Conservation (phyloP, 1,140 invertebrate species). For the Pseudomyrmex cubaensis region DNA sequence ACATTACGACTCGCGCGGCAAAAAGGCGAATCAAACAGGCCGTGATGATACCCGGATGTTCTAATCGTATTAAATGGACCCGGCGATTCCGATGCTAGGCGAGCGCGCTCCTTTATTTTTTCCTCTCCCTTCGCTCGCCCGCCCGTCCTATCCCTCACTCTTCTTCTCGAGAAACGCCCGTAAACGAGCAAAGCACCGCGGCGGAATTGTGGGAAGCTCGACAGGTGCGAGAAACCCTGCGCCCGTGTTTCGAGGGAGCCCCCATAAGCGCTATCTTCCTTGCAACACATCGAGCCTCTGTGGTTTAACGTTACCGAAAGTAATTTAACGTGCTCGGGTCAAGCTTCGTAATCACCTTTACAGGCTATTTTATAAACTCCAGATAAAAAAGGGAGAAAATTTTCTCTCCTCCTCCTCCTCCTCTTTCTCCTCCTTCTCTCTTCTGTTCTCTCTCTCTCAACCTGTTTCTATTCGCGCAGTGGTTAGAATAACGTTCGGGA, state of each 20-base stretch:
- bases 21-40: slow-evolving; percentile 73
- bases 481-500: slow-evolving; percentile 47
- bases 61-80: slow-evolving; percentile 74
- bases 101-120: slow-evolving; percentile 40
- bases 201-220: slow-evolving; percentile 73
- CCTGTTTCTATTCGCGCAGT: no score
- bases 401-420: not conserved
- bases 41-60: slow-evolving; percentile 69
- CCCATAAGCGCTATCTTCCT: slow-evolving; percentile 70
- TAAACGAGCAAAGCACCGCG: slow-evolving; percentile 66
- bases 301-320: slow-evolving; percentile 72
- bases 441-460: no score
- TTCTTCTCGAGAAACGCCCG: slow-evolving; percentile 63
- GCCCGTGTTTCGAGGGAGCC: slow-evolving; percentile 53
- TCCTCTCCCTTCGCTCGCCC: not conserved
- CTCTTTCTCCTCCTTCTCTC: no score
- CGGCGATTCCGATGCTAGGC: slow-evolving; percentile 64
- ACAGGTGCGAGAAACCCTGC: slow-evolving; percentile 67
- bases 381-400: not conserved
- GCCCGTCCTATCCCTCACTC: not conserved
- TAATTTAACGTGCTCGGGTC: slow-evolving; percentile 70
- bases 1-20: slow-evolving; percentile 65
- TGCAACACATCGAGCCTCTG: slow-evolving; percentile 59
- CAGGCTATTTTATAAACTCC: slow-evolving; percentile 39
- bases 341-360: slow-evolving; percentile 70